phyloP scores from a whole-genome alignment of 2,888 invertebrate genomes.

The Entomobrya proxima region DNA sequence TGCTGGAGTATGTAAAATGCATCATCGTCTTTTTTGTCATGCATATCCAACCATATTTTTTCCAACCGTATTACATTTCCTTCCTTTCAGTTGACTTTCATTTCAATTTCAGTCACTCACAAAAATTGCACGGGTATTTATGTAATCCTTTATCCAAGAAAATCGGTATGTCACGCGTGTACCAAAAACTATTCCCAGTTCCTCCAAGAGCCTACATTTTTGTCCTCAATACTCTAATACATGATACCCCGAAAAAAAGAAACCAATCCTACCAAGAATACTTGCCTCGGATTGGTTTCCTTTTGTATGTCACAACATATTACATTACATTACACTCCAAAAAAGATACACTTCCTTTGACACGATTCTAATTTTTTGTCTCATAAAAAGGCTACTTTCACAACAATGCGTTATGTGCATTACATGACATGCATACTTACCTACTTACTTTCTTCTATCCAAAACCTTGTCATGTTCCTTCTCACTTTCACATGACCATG shows the following conservation, averaged over 20 bases:
- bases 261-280: not conserved
- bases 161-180: not conserved
- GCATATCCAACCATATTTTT: not conserved
- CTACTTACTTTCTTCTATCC: not conserved
- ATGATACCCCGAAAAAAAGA: not conserved
- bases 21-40: not conserved
- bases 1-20: not conserved
- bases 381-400: not conserved
- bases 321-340: not conserved
- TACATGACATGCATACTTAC: conserved; percentile 14
- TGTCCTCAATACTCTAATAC: not conserved
- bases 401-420: not conserved
- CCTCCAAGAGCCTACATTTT: not conserved
- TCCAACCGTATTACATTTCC: no score
- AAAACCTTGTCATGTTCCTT: not conserved
- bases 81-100: no score
- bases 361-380: conserved; percentile 2
- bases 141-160: not conserved
- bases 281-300: not conserved
- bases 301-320: conserved; percentile 4
- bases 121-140: not conserved
- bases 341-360: not conserved
- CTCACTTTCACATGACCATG: conserved; percentile 13
- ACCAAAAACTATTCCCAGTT: not conserved
- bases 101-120: not conserved